Evolutionary conservation across 2,797 vertebrate species (phyloP).

Genomic region (Microctenopoma steveboyesi): DNA sequence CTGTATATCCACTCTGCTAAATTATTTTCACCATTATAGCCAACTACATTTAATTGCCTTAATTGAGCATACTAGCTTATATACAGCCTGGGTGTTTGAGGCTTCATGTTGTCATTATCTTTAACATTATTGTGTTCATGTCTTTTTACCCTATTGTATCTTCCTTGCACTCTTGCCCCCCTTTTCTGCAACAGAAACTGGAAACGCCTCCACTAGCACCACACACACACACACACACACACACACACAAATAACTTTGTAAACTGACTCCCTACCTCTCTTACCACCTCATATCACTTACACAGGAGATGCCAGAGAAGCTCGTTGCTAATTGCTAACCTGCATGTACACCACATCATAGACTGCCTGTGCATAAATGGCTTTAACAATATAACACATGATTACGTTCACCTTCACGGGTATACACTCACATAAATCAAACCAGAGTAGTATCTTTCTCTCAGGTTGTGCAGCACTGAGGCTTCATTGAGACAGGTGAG

Average conservation of each 20-base stretch:
- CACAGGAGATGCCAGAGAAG: slow-evolving; percentile 49
- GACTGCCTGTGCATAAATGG: not conserved
- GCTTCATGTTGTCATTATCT: not conserved
- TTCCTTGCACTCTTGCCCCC: slow-evolving; percentile 7
- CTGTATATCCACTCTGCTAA: not conserved
- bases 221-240: slow-evolving; percentile 11
- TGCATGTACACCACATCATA: slow-evolving; percentile 28
- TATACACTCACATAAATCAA: slow-evolving; percentile 91
- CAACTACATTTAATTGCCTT: slow-evolving; percentile 14
- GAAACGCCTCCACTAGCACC: slow-evolving; percentile 37
- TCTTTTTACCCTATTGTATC: not conserved
- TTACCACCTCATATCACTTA: slow-evolving; percentile 59
- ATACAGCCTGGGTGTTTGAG: not conserved
- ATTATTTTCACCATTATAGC: slow-evolving; percentile 27
- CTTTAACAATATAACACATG: not conserved
- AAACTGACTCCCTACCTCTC: slow-evolving; percentile 63
- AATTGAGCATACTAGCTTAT: not conserved
- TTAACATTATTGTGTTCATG: not conserved
- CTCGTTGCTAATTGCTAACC: not conserved
- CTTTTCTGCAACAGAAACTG: slow-evolving; percentile 50
- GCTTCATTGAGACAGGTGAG: slow-evolving; percentile 95
- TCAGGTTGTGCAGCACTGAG: slow-evolving; percentile 92
- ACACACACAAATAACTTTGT: slow-evolving; percentile 42
- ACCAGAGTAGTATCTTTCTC: slow-evolving; percentile 93
- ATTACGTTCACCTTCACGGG: not conserved